phyloP scores from a whole-genome alignment of 2,797 vertebrate species.

The Macroramphosus scolopax region DNA sequence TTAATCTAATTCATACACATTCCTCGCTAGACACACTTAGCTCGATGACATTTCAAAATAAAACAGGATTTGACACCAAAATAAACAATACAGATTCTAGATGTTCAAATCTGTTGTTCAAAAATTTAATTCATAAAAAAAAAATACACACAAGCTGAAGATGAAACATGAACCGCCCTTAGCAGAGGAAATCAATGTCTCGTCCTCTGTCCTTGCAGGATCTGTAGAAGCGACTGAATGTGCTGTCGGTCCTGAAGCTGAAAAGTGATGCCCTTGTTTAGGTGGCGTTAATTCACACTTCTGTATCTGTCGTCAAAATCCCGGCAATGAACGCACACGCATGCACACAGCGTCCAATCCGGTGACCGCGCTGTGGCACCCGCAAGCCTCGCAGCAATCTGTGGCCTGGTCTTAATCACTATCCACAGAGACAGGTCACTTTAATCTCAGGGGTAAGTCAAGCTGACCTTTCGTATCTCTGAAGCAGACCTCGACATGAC shows the following conservation, averaged over 20 bases:
- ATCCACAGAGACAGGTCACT: conserved; percentile 40
- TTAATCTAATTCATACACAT: too few species aligned
- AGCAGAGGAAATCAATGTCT: neutral
- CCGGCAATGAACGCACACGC: conserved; percentile 6
- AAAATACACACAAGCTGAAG: too few species aligned
- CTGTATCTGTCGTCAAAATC: conserved; percentile 5
- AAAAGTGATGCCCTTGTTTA: conserved; percentile 21
- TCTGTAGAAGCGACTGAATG: neutral
- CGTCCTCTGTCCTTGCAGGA: neutral
- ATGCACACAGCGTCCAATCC: conserved; percentile 13
- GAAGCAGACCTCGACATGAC: conserved; percentile 45
- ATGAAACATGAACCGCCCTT: too few species aligned
- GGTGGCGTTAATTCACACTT: conserved; percentile 27
- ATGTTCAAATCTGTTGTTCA: too few species aligned
- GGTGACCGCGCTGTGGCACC: conserved; percentile 13
- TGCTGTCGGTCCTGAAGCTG: neutral
- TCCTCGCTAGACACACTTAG: too few species aligned
- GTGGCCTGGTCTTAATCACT: conserved; percentile 42
- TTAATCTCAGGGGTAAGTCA: conserved; percentile 55
- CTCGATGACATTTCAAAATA: too few species aligned
- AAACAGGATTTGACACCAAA: too few species aligned
- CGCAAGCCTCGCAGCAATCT: conserved; percentile 20
- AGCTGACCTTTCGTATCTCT: conserved; percentile 49
- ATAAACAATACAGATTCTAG: too few species aligned
- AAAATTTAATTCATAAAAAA: too few species aligned